phyloP scores from a whole-genome alignment of 2,113 vertebrate species.

The Chunga burmeisteri region DNA sequence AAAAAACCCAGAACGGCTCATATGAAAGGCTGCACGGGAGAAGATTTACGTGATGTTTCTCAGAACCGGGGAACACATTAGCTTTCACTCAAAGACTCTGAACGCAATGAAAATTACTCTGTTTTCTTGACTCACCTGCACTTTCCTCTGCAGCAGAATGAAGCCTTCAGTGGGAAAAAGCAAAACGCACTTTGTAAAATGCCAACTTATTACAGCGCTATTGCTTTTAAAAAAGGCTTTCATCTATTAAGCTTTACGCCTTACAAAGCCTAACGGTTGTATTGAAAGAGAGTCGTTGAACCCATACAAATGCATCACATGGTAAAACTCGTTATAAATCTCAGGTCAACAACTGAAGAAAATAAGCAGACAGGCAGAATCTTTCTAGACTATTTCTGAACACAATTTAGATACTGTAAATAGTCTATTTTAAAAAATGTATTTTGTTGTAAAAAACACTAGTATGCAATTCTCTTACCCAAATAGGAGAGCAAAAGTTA shows the following conservation, averaged over 20 bases:
- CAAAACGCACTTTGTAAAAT: slow-evolving; percentile 1
- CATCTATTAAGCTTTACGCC: background rate
- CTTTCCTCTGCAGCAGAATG: background rate
- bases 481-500: background rate
- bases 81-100: background rate
- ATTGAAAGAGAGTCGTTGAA: background rate
- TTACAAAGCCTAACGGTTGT: background rate
- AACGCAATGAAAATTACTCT: slow-evolving; percentile 10
- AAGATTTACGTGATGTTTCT: background rate
- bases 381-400: background rate
- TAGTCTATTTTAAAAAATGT: background rate
- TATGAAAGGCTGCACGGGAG: background rate
- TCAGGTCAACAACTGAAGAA: background rate
- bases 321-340: background rate
- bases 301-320: background rate
- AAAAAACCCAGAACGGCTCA: fast-evolving
- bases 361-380: background rate
- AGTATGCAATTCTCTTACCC: background rate
- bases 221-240: background rate
- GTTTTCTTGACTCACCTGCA: slow-evolving; percentile 25
- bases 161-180: slow-evolving; percentile 14
- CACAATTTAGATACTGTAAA: background rate
- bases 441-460: background rate
- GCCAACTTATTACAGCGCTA: background rate
- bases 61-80: background rate